phyloP scores from a whole-genome alignment of 2,888 invertebrate genomes.

The Trissolcus brochymenae region DNA sequence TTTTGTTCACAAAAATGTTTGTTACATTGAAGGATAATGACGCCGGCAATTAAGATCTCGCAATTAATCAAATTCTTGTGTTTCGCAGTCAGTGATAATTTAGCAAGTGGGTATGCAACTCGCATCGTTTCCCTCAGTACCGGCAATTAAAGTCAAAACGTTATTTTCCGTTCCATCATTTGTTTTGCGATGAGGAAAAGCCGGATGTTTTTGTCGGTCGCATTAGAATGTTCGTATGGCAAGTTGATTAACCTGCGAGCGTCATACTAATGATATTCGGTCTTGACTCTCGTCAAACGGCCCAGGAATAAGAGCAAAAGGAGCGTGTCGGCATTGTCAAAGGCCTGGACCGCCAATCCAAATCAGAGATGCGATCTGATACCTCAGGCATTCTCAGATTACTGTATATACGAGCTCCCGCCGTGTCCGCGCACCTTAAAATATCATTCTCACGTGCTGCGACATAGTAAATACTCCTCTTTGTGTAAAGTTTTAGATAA shows the following conservation, averaged over 20 bases:
- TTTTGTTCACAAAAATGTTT: conserved; percentile 34
- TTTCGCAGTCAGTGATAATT: conserved; percentile 11
- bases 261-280: conserved; percentile 45
- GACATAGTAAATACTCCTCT: conserved; percentile 62
- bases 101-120: neutral
- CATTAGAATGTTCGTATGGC: conserved; percentile 36
- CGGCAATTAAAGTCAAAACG: neutral
- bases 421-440: conserved; percentile 70
- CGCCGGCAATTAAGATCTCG: conserved; percentile 43
- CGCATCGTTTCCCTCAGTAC: neutral
- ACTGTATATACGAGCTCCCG: conserved; percentile 66
- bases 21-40: conserved; percentile 35
- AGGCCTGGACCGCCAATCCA: conserved; percentile 64
- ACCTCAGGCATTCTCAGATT: conserved; percentile 69
- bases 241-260: conserved; percentile 46
- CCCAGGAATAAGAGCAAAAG: conserved; percentile 51
- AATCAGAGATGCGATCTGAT: conserved; percentile 71
- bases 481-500: conserved; percentile 19
- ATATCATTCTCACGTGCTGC: conserved; percentile 72
- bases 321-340: conserved; percentile 71
- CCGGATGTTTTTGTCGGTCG: conserved; percentile 9
- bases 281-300: conserved; percentile 50
- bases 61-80: conserved; percentile 34
- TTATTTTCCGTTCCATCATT: conserved; percentile 13
- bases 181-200: conserved; percentile 7